Evolutionary conservation across 2,113 vertebrate species (phyloP).

Genomic region (Mesitornis unicolor): DNA sequence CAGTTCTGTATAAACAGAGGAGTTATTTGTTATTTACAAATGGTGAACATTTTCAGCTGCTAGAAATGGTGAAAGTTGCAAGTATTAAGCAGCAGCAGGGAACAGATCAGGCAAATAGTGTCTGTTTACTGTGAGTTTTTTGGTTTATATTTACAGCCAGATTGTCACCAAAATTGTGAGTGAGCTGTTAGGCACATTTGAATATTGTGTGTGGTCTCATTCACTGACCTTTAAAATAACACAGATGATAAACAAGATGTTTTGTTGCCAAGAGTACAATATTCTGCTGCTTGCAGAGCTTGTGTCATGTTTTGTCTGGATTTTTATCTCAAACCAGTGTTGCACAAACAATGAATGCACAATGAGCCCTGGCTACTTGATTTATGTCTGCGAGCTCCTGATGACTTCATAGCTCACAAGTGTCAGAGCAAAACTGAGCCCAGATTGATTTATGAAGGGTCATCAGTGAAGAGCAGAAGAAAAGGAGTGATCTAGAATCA

Average conservation of each 20-base stretch:
- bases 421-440: background rate
- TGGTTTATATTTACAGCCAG: background rate
- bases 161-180: background rate
- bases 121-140: background rate
- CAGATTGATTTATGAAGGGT: background rate
- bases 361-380: background rate
- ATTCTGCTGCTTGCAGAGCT: background rate
- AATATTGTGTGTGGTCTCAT: background rate
- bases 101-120: background rate
- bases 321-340: background rate
- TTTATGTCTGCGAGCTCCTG: background rate
- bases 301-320: background rate
- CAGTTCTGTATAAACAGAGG: background rate
- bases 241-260: background rate
- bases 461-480: background rate
- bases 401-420: background rate
- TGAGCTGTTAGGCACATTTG: accelerated
- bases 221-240: background rate
- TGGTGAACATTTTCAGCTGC: background rate
- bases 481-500: background rate
- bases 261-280: background rate
- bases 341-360: background rate
- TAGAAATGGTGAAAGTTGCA: background rate
- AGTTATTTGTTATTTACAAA: background rate
- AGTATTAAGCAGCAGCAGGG: background rate